Evolutionary conservation across 2,113 vertebrate genomes (phyloP).

Genomic region (Tetraodon nigroviridis): DNA sequence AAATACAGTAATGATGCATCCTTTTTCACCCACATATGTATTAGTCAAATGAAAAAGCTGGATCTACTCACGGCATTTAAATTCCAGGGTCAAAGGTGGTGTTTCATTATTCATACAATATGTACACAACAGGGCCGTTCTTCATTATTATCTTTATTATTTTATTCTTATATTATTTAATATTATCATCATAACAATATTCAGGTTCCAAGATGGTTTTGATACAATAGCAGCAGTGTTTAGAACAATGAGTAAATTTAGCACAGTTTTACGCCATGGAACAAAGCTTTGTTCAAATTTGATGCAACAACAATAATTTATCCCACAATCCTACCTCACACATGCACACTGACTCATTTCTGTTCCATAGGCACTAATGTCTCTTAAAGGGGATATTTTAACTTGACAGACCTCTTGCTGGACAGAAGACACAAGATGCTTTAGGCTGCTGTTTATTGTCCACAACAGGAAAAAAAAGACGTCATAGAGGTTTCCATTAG

Average conservation of each 20-base stretch:
- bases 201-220: too few relatives aligned
- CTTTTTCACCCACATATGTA: slow-evolving; percentile 41
- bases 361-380: slow-evolving; percentile 30
- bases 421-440: slow-evolving; percentile 30
- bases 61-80: slow-evolving; percentile 12
- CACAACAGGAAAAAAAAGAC: slow-evolving; percentile 24
- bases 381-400: slow-evolving; percentile 39
- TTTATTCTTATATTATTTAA: too few relatives aligned
- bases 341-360: slow-evolving; percentile 13
- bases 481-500: slow-evolving; percentile 30
- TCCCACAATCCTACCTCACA: slow-evolving; percentile 2
- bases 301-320: slow-evolving; percentile 6
- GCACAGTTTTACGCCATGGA: too few relatives aligned
- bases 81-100: slow-evolving; percentile 22
- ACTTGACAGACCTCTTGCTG: slow-evolving; percentile 33
- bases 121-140: slow-evolving; percentile 2
- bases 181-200: too few relatives aligned
- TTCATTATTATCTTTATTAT: too few relatives aligned
- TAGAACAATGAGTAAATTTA: too few relatives aligned
- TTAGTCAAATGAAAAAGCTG: slow-evolving; percentile 34
- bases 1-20: slow-evolving; percentile 25
- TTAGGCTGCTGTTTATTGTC: slow-evolving; percentile 14
- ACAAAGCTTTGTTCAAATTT: slow-evolving; percentile 54
- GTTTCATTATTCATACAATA: slow-evolving; percentile 31
- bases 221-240: too few relatives aligned